Evolutionary conservation across 2,797 vertebrate genomes (phyloP).

Genomic region (Sarcophilus harrisii): DNA sequence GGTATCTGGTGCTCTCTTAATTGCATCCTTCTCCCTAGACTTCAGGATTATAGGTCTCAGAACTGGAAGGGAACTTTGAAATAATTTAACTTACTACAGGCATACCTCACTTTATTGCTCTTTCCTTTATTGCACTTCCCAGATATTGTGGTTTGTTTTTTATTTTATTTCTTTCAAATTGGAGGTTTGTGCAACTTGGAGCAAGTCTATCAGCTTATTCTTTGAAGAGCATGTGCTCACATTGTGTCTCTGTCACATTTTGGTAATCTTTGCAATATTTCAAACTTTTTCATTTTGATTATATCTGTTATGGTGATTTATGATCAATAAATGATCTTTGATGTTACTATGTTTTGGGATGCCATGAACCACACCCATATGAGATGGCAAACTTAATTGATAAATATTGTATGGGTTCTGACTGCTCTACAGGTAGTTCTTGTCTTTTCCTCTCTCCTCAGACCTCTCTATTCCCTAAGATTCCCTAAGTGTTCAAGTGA

Average conservation of each 20-base stretch:
- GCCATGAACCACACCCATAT: neutral
- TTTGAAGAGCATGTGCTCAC: neutral
- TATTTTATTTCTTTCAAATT: neutral
- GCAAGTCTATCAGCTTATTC: neutral
- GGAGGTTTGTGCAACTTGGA: neutral
- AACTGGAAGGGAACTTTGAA: neutral
- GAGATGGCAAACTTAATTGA: neutral
- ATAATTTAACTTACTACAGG: neutral
- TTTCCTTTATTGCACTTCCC: neutral
- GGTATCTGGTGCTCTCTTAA: neutral
- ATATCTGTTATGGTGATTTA: neutral
- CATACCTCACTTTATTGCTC: neutral
- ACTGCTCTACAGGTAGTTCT: neutral
- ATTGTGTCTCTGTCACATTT: neutral
- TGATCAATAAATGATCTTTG: neutral
- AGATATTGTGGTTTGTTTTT: neutral
- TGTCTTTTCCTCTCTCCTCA: neutral
- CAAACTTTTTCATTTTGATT: neutral
- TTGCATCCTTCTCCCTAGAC: neutral
- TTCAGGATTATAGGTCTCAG: neutral
- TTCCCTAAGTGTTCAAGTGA: neutral
- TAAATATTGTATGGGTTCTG: neutral
- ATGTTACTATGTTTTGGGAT: neutral
- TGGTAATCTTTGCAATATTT: neutral
- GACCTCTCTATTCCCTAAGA: neutral